Base-by-base conservation (phyloP, 2,113 vertebrate genomes). In the Pseudorasbora parva region DNA sequence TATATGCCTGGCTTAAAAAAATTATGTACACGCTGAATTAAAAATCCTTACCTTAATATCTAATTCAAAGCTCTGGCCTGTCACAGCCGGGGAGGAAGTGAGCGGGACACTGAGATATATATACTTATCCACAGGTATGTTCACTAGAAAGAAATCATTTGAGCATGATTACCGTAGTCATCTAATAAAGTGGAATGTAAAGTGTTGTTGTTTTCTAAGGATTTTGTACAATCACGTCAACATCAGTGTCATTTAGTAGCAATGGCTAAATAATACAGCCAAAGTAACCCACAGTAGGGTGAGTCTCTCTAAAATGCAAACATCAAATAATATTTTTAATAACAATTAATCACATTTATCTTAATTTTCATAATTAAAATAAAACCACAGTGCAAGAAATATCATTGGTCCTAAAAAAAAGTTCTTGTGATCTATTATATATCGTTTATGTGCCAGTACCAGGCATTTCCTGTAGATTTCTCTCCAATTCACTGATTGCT, bases 21-120 rank as follows among this genome's bases (percentile, higher is more conserved):
- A 41, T 41, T 41, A 21, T n/a, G n/a, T 19, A 68, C 19, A 68
- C 21, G 21, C 17, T 68, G 8, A 37, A 21, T 41, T 9, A 62
- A 30, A 14, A 17, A 0, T 19, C 14, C 21, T 77, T 84, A 94
- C 94, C 92, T 91, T 94, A 3, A 94, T 56, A 23, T 90, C 88
- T 41, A 94, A 49, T 60, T 86, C 90, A 59, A 94, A 51, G 66
- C 83, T 86, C 25, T 84, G 86, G 41, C 66, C 14, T n/a, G 66
- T 11, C 4, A 92, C 25, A 4, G 83, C 4, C 9, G 93, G 93
- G 8, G 6, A 1, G 43, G n/a, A 68, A 0, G 88, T 90, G 69
- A 95, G 91, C 84, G 91, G 85, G 66, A 93, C 17, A n/a, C 93
- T 89, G 75, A 95, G 5, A 66, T 54, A 56, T 4, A 95, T 33